A percentile compares a stretch with the other conserved stretches of the same genome.
phyloP scores from a whole-genome alignment of 2,113 vertebrate species.

The Podiceps cristatus region DNA sequence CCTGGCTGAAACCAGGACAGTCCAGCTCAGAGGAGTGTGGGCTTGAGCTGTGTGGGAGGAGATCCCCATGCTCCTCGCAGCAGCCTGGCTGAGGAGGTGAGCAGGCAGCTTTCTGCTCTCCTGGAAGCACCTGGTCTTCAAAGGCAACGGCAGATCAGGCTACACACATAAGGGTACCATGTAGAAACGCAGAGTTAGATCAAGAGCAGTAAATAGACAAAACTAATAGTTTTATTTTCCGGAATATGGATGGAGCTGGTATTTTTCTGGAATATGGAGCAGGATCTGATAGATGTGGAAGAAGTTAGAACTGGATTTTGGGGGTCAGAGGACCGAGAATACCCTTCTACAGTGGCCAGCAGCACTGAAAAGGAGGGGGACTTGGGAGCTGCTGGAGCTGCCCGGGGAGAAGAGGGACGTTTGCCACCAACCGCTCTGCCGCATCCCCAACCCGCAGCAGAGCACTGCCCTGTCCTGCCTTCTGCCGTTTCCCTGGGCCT shows the following conservation, averaged over 20 bases:
- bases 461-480: rapidly evolving
- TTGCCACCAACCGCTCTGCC: rapidly evolving
- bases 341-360: background rate
- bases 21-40: background rate
- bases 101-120: background rate
- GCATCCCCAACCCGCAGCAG: background rate
- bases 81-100: background rate
- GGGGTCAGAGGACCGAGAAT: background rate
- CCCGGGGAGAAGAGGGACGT: background rate
- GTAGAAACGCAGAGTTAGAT: background rate
- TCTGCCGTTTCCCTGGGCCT: background rate
- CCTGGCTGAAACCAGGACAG: too few species aligned
- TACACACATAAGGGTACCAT: background rate
- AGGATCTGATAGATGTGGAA: background rate
- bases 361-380: background rate
- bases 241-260: too few species aligned
- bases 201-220: background rate
- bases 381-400: background rate
- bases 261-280: background rate
- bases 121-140: background rate
- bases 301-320: background rate
- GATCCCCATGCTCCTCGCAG: background rate
- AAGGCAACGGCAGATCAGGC: background rate
- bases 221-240: background rate
- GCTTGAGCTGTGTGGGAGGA: background rate